These are phyloP conservation scores for Conus betulinus DNA, from an alignment of 1,140 invertebrate species.

Conservation along the genomic window DNA sequence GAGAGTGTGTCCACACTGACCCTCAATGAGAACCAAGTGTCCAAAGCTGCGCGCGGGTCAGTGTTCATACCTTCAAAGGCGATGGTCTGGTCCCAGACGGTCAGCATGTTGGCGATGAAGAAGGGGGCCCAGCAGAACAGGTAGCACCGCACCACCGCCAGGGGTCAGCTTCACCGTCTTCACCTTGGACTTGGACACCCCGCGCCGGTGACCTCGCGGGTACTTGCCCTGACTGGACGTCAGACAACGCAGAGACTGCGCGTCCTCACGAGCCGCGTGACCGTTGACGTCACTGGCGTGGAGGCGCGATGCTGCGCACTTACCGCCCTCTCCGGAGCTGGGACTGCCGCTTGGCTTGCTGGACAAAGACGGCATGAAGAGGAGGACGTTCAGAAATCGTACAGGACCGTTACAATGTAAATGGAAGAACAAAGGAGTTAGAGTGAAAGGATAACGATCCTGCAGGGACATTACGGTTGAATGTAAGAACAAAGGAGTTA, in stretches of 20 bases:
- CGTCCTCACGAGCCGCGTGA: constrained; percentile 19
- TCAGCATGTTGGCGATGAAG: constrained; percentile 77
- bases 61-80: constrained; percentile 45
- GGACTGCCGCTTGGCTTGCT: neutral
- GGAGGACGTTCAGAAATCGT: no score
- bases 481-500: no score
- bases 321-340: constrained; percentile 24
- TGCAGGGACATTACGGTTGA: no score
- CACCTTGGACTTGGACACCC: constrained; percentile 78
- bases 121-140: constrained; percentile 85
- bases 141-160: constrained; percentile 85
- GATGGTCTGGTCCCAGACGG: constrained; percentile 55
- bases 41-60: no score
- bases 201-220: constrained; percentile 43
- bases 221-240: constrained; percentile 6
- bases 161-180: constrained; percentile 87
- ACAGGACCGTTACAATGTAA: no score
- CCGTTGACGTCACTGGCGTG: constrained; percentile 32
- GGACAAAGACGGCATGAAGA: no score
- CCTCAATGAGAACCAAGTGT: no score
- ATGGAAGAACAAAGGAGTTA: no score
- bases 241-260: constrained; percentile 20
- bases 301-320: neutral
- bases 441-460: no score
- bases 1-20: no score